Evolutionary conservation across 2,113 vertebrate genomes (phyloP), one percentile per base, ranked within the genome.

Genomic region (Pholis gunnellus): DNA sequence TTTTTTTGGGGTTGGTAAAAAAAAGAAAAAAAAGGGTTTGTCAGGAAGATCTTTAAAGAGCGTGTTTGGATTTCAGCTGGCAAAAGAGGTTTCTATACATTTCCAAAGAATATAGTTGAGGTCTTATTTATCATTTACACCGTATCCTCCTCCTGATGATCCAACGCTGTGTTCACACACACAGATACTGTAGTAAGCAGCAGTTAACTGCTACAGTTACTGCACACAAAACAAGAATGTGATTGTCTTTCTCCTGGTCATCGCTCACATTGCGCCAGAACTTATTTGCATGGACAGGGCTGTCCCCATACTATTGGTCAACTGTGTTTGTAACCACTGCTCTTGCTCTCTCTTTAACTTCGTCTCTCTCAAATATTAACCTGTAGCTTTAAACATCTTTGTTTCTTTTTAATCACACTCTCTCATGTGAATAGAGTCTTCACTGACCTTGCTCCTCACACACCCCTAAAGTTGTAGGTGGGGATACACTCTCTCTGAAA

Each of bases 351-450:
- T 18, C 31, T 1, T 48, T 48, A 48, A 46, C 59, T 52, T 13
- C 7, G 13, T 10, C 36, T 17, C 31, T 40, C n/a, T 18, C 48
- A 29, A 20, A 25, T 44, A 77, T 17, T 1, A 59, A 48, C 52
- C 27, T 46, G 31, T 34, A 67, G 56, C 70, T 29, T 10, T 34
- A 27, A 9, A 67, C 20, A 9, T 31, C 5, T 56, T 54, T n/a
- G n/a, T n/a, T n/a, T n/a, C n/a, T n/a, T 10, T 14, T 59, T 0
- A 56, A 57, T 38, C 61, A 64, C 67, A 20, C 11, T 27, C 36
- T 27, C 36, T 54, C 56, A 48, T 48, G n/a, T 67, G 60, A 52
- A 36, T 14, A 77, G 61, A 73, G 70, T 54, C 71, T 75, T 74
- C 68, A 42, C 22, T 57, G 79, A 42, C 46, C 46, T 68, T 71